Conservation (phyloP, 2,888 invertebrate genomes). For the Hydropsyche betteni region DNA sequence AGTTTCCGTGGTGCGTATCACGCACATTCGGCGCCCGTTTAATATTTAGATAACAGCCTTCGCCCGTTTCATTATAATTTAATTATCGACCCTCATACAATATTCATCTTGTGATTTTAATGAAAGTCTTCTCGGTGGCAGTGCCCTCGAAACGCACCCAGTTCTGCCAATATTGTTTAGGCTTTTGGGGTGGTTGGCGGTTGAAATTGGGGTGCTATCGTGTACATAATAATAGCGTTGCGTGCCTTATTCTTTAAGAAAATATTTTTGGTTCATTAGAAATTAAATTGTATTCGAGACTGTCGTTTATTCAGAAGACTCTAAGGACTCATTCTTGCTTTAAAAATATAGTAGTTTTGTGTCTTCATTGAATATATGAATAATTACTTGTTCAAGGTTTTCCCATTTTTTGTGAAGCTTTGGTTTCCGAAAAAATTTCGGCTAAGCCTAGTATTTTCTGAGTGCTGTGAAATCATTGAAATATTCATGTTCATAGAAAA, state of each 20-base stretch:
- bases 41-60: constrained; percentile 24
- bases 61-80: constrained; percentile 27
- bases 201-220: neutral
- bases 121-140: neutral
- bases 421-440: too few relatives aligned
- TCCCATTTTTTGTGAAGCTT: too few relatives aligned
- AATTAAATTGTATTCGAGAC: too few relatives aligned
- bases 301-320: too few relatives aligned
- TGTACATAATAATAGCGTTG: neutral
- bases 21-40: constrained; percentile 8
- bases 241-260: constrained; percentile 2
- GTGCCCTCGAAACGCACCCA: neutral
- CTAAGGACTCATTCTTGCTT: too few relatives aligned
- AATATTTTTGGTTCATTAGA: neutral
- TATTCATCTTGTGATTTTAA: constrained; percentile 33
- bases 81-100: constrained; percentile 30
- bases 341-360: too few relatives aligned
- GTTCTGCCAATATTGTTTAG: neutral
- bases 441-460: too few relatives aligned
- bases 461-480: too few relatives aligned
- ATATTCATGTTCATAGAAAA: too few relatives aligned
- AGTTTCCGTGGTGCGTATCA: constrained; percentile 15
- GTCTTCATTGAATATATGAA: too few relatives aligned
- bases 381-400: too few relatives aligned
- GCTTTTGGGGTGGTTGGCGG: too few relatives aligned